Evolutionary conservation across 2,113 vertebrate species (phyloP), one percentile per base, ranked within the genome.

Genomic region (Pedionomus torquatus): DNA sequence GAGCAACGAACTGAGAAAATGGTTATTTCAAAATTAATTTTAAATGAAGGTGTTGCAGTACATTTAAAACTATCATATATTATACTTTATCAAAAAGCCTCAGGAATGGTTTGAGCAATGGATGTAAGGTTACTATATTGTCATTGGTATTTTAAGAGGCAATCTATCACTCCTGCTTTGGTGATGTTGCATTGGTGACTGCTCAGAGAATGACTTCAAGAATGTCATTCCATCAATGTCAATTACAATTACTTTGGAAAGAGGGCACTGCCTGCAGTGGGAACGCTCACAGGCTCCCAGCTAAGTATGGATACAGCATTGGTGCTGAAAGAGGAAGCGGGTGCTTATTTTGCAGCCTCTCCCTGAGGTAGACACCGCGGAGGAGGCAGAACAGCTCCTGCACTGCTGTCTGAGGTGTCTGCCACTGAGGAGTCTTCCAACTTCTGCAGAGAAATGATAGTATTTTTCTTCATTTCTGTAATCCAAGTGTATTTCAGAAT

Each of bases 251-350:
- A 11, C 52, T 80, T 85, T 76, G 57, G 35, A 30, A 77, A 82
- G 26, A 2, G 7, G 48, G 37, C 31, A 66, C 28, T 55, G 39
- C 30, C 39, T 54, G 63, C 43, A 39, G 55, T 14, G 9, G 26
- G 78, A 83, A 65, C 11, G 13, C 16, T 48, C 65, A 0, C 30
- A 30, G 20, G 30, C 18, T 49, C 48, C 70, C 70, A 80, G 57
- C 39, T 41, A 30, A 43, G 44, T 0, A 1, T 17, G 28, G 65
- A n/a, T 24, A 8, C n/a, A 30, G 11, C 1, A 0, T 48, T 49
- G 44, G 8, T 69, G 79, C 25, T 39, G 21, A 7, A 18, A 8
- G 4, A 10, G 44, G 54, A 61, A 39, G 8, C 0, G 0, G 16
- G 5, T 65, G 9, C 49, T 66, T 35, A 46, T 70, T 85, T 89